These are phyloP conservation scores for Sebastes fasciatus DNA, from an alignment of 2,113 vertebrate genomes.

Conservation along the genomic window DNA sequence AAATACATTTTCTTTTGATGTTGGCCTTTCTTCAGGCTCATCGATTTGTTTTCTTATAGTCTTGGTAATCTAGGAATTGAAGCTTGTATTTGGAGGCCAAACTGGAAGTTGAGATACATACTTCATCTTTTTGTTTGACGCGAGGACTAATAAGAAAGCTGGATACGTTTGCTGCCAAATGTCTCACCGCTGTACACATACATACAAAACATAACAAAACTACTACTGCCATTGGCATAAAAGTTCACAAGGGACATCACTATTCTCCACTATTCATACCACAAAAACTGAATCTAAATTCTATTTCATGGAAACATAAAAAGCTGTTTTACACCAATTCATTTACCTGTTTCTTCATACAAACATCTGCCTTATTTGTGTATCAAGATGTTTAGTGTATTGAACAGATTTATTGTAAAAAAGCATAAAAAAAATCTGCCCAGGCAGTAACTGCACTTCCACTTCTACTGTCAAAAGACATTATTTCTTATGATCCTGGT, in stretches of 20 bases:
- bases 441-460: neutral
- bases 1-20: neutral
- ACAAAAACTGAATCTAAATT: neutral
- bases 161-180: too few species aligned
- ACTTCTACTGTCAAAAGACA: neutral
- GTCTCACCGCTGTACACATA: too few species aligned
- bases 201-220: neutral
- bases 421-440: neutral
- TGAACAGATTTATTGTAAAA: neutral
- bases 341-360: neutral
- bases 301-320: neutral
- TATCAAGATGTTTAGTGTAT: neutral
- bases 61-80: neutral
- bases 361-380: neutral
- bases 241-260: neutral
- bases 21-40: neutral
- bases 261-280: neutral
- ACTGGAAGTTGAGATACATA: neutral
- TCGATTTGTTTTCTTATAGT: neutral
- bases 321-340: neutral
- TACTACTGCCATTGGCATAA: neutral
- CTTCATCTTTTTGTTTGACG: neutral
- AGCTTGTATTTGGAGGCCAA: neutral
- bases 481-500: neutral
- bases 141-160: neutral